Base-by-base conservation (phyloP, 2,113 vertebrate genomes). In the Caranx ignobilis region DNA sequence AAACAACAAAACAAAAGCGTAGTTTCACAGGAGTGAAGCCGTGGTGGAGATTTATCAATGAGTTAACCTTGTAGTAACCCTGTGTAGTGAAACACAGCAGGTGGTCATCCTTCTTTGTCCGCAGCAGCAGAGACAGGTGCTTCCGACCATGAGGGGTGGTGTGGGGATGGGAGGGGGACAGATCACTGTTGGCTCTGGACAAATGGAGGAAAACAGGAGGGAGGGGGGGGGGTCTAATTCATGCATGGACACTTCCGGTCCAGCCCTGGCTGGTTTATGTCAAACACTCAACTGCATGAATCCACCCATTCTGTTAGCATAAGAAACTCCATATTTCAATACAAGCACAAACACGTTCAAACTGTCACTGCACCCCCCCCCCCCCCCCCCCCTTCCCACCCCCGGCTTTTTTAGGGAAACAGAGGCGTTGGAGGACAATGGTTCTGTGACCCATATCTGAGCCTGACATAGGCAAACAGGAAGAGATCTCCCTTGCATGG, bases 41-140 rank as follows among this genome's bases (percentile, higher is more conserved):
- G 1, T 2, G 19, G 1, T 2, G 19, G 15, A 72, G 81, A 65
- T 85, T 77, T 81, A 80, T 73, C 71, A 76, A 79, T 39, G 67
- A 73, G 70, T 82, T 84, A 57, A 89, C 82, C 87, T 86, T n/a
- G 37, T 39, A 47, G 57, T 90, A 83, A 90, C 89, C 79, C 77
- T 34, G 9, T 4, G 56, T 45, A 11, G 65, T 45, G 50, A 79
- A 82, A 89, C 86, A 80, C 89, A 89, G 72, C 90, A 90, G 89
- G 91, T 87, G 90, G 91, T 79, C 84, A 70, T 91, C 85, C 83
- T 71, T 89, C 84, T 91, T 88, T 82, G 77, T 83, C 79, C 65
- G 16, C 61, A 10, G 69, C 48, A 48, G 18, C 73, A 80, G 60
- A 87, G 89, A 83, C 91, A 93, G 92, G 90, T 91, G 92, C 88